Evolutionary conservation across 2,113 vertebrate genomes (phyloP), one percentile per base, ranked within the genome.

Genomic region (Psilopogon haemacephalus): DNA sequence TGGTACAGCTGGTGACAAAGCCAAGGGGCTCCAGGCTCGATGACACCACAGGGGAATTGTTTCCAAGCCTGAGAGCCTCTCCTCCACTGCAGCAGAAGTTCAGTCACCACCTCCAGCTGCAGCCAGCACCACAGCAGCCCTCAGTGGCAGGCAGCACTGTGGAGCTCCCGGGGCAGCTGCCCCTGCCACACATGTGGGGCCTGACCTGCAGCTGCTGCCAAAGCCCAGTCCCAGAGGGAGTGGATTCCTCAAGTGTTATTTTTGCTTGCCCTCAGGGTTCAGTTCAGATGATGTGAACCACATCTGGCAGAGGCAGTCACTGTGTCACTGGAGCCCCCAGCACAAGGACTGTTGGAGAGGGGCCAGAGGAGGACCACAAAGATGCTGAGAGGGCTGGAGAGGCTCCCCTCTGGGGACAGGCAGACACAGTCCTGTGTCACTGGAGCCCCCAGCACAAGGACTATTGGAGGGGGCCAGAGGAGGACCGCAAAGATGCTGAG

Each of bases 41-140:
- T 37, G 7, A 20, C 48, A 56, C n/a, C 55, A 9, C 37, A 8
- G 4, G 50, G 37, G 23, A 44, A 50, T 80, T 44, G 46, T 40
- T 18, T 10, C 11, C 3, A 59, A 77, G 17, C 0, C 1, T 16
- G 33, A 0, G 8, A 68, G 42, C 4, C 7, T 19, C 33, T 59
- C 32, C 70, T 63, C 56, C 60, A 4, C 42, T 27, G 74, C 50
- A 74, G 72, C 69, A 60, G 78, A 7, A 73, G 26, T 60, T 71
- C 80, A 62, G 21, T 35, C 17, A 33, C 44, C 2, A 1, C 7
- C 63, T 62, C 9, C 73, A 81, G 50, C 64, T 67, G 84, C n/a
- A 74, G n/a, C 44, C 1, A 3, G 33, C 59, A 46, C n/a, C 40
- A 26, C 46, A 30, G 2, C 38, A 24, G 1, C 27, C 54, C 60